A percentile compares a stretch with the other conserved stretches of the same genome.
Evolutionary conservation across 1,140 invertebrate species (phyloP).

Genomic region (Danaus melanippus): DNA sequence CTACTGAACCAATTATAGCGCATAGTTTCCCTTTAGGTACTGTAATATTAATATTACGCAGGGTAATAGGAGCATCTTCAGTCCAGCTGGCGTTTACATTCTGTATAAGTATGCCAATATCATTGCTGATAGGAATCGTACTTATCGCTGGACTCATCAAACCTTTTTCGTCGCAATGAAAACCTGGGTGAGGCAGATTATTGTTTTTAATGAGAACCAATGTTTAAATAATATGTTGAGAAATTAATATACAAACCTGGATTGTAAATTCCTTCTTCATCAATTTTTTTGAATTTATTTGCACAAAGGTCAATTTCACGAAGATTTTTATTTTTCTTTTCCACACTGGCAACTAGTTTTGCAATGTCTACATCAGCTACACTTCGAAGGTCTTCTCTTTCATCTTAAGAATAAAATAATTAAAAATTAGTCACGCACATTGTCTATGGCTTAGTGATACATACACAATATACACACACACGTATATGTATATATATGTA

Average conservation of each 20-base stretch:
- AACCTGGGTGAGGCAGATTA: conserved; percentile 28
- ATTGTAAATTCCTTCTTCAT: conserved; percentile 59
- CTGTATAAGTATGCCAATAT: conserved; percentile 51
- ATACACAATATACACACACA: too few relatives aligned
- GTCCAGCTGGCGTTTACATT: conserved; percentile 75
- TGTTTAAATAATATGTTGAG: too few relatives aligned
- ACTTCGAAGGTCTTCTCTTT: conserved; percentile 61
- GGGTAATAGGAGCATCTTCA: conserved; percentile 54
- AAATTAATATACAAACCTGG: conserved; percentile 31
- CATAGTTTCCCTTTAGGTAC: conserved; percentile 81
- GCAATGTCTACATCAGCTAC: conserved; percentile 61
- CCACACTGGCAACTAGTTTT: conserved; percentile 51
- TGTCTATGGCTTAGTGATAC: too few relatives aligned
- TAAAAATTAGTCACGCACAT: too few relatives aligned
- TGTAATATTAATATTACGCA: conserved; percentile 76
- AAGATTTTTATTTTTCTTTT: conserved; percentile 54
- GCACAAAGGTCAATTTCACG: conserved; percentile 51
- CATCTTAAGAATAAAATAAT: conserved; percentile 31
- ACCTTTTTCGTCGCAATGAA: conserved; percentile 54
- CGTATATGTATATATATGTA: too few relatives aligned
- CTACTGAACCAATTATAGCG: conserved; percentile 85
- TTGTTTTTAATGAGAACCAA: too few relatives aligned
- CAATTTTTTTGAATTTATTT: conserved; percentile 62
- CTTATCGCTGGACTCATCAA: conserved; percentile 30
- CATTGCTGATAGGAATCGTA: conserved; percentile 31